Evolutionary conservation across 2,888 invertebrate genomes (phyloP), one percentile per base, ranked within the genome.

Genomic region (Xestobium rufovillosum): DNA sequence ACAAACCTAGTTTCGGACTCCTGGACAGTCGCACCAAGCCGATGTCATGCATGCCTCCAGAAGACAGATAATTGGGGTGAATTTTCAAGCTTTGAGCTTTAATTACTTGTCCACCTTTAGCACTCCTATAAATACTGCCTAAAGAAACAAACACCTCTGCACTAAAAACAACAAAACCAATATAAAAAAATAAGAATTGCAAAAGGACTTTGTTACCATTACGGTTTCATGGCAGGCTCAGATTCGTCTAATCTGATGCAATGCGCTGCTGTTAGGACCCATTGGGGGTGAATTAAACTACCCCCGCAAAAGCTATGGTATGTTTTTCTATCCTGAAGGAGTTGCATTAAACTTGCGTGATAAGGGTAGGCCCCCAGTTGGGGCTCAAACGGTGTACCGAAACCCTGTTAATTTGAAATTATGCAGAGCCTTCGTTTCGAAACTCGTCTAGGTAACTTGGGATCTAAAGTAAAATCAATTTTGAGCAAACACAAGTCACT

Each of bases 211-310:
- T 4, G 12, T 31, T n/a, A n/a, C n/a, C n/a, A 52, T 58, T 56
- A 65, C 65, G 57, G 44, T 49, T 59, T 56, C 41, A 59, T 45
- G 9, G 50, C 50, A 30, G 56, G 48, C 16, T 47, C 34, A 27
- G 39, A 41, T 12, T 47, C 52, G 43, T 61, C 58, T 29, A 61
- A 48, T 46, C 62, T 61, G 23, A 65, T 58, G 44, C 65, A 65
- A 48, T 64, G 63, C 6, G 63, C 65, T 4, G 65, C 63, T 34
- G 63, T 65, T 43, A 65, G 43, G 26, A 63, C 45, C 65, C 65
- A 65, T 44, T 44, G 43, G n/a, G 59, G 59, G 44, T 65, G 61
- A 43, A 65, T 62, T 34, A 65, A 51, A 43, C 63, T 63, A 25
- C 65, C 65, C 13, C 63, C 65, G 45, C 63, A 65, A 47, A 62